Evolutionary conservation across 2,797 vertebrate genomes (phyloP).

Genomic region (Scleropages formosus): DNA sequence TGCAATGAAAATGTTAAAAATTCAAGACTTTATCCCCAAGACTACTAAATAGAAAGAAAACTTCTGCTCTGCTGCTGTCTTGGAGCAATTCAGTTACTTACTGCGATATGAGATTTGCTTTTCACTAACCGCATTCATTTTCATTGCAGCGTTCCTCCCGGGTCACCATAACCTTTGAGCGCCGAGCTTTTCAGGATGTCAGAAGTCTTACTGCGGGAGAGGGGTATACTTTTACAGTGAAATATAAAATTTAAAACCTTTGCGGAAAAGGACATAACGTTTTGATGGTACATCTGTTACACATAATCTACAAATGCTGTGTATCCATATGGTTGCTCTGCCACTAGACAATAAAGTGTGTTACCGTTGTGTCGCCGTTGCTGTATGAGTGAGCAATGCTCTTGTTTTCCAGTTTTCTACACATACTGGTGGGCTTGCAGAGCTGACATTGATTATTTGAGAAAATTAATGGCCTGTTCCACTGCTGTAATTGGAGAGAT

Average conservation of each 20-base stretch:
- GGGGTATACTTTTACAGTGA: background rate
- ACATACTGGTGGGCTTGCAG: background rate
- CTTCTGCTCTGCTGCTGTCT: background rate
- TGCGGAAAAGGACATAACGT: no score
- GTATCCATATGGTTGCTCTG: background rate
- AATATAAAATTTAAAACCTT: no score
- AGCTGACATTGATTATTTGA: constrained; percentile 12
- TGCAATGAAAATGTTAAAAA: no score
- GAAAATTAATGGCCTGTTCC: constrained; percentile 11
- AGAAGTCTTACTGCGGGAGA: background rate
- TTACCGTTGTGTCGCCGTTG: background rate
- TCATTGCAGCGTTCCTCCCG: background rate
- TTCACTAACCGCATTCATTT: background rate
- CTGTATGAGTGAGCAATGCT: background rate
- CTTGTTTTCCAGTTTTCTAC: background rate
- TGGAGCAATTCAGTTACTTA: background rate
- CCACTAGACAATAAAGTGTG: background rate
- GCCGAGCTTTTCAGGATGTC: background rate
- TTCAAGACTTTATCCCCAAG: background rate
- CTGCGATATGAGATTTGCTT: background rate
- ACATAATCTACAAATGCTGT: background rate
- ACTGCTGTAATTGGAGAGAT: constrained; percentile 16
- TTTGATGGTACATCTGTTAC: no score
- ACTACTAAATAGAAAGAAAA: no score
- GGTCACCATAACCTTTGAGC: background rate